A percentile compares a stretch with the other conserved stretches of the same genome.
phyloP scores from a whole-genome alignment of 2,113 vertebrate species.

The Sylvicapra grimmia region DNA sequence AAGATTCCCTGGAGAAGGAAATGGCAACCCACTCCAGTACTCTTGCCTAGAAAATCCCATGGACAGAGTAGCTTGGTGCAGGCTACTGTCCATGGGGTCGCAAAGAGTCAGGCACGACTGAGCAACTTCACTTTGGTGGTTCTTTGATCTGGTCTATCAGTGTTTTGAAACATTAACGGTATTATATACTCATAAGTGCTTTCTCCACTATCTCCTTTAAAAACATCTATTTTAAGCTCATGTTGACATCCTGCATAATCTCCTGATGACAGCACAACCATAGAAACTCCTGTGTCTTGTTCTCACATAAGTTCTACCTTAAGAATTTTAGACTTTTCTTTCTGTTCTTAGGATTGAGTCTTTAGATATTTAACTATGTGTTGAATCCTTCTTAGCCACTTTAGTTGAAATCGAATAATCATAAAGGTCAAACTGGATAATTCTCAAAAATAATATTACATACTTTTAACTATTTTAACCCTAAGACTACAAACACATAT shows the following conservation, averaged over 20 bases:
- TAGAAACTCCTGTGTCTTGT: neutral
- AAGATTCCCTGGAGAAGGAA: too few species aligned
- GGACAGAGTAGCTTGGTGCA: too few species aligned
- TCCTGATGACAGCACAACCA: conserved; percentile 5
- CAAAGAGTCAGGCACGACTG: too few species aligned
- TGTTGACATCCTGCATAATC: conserved; percentile 16
- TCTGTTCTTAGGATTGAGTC: too few species aligned
- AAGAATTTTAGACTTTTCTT: neutral
- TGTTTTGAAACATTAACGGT: neutral
- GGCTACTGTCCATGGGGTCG: too few species aligned
- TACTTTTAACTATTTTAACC: neutral
- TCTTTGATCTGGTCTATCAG: neutral
- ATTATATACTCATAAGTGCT: neutral
- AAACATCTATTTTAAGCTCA: conserved; percentile 20
- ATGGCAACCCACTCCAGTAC: too few species aligned
- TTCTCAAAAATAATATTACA: neutral
- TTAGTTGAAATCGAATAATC: neutral
- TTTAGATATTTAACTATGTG: neutral
- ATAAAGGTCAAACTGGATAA: neutral
- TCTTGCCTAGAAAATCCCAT: too few species aligned
- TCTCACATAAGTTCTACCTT: neutral
- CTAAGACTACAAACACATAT: neutral
- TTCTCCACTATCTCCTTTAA: neutral
- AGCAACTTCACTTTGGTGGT: neutral
- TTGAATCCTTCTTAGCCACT: neutral